Evolutionary conservation across 1,140 invertebrate genomes (phyloP).

Genomic region (Trichonephila clavata): DNA sequence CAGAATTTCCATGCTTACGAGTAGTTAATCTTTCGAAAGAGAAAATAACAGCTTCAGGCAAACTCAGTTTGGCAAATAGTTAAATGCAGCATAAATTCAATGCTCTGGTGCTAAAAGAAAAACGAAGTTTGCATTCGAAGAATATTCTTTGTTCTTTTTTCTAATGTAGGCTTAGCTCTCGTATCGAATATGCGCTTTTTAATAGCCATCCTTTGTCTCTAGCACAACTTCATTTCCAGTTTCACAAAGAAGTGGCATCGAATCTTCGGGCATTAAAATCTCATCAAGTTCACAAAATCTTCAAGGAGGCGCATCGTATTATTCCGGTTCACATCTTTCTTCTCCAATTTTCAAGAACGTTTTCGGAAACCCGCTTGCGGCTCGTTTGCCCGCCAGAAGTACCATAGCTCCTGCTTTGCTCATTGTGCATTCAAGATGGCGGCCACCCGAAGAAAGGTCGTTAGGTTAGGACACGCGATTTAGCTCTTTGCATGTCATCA

Average conservation of each 20-base stretch:
- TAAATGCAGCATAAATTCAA: slow-evolving; percentile 14
- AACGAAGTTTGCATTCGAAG: not conserved
- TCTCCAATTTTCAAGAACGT: not conserved
- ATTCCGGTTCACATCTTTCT: slow-evolving; percentile 26
- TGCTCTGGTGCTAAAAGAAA: not conserved
- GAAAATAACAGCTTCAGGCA: not conserved
- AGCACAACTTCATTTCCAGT: not conserved
- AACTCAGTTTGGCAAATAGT: not conserved
- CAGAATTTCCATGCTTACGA: not conserved
- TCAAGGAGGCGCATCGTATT: not conserved
- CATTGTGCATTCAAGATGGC: slow-evolving; percentile 60
- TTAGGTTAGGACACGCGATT: slow-evolving; percentile 59
- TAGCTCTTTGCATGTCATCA: slow-evolving; percentile 65
- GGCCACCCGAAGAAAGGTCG: slow-evolving; percentile 47
- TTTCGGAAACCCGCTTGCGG: slow-evolving; percentile 3
- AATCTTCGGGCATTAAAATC: slow-evolving; percentile 52
- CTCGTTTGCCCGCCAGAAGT: slow-evolving; percentile 33
- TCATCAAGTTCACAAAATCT: slow-evolving; percentile 44
- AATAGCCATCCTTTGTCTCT: slow-evolving; percentile 20
- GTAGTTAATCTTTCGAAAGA: not conserved
- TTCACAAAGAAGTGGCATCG: slow-evolving; percentile 23
- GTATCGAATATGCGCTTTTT: slow-evolving; percentile 21
- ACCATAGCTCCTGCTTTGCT: not conserved
- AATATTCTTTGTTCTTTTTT: not conserved
- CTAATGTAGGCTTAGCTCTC: not conserved